Conservation (phyloP, 2,113 vertebrate species). For the Pongo pygmaeus region DNA sequence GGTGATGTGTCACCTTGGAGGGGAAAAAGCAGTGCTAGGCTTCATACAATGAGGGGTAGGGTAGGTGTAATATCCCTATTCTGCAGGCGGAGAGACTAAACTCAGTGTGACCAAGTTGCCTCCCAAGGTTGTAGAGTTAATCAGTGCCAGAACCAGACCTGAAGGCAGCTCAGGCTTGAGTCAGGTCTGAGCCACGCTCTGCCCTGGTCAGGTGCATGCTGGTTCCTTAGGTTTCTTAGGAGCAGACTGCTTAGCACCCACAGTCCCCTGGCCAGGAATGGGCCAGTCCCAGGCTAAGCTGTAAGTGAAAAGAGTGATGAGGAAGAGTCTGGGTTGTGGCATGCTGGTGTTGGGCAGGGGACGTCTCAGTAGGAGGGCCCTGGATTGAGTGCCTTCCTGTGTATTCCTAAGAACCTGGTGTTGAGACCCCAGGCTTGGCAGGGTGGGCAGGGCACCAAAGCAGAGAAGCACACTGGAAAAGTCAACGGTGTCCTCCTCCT, state of each 20-base stretch:
- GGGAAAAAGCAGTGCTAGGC: neutral
- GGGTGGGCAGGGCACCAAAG: neutral
- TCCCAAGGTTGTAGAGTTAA: neutral
- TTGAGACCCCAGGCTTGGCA: neutral
- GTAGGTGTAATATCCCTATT: no score
- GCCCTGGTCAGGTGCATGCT: neutral
- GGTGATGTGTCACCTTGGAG: neutral
- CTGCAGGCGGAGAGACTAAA: neutral
- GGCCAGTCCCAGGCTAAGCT: neutral
- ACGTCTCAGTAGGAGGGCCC: neutral
- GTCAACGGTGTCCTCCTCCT: neutral
- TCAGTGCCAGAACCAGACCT: no score
- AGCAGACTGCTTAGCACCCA: neutral
- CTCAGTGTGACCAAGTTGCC: neutral
- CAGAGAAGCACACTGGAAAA: neutral
- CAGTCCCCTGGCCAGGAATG: no score
- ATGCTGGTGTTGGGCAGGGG: neutral
- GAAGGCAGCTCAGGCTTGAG: neutral
- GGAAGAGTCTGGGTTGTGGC: neutral
- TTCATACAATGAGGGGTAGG: no score
- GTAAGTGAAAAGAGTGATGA: no score
- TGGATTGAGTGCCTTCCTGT: neutral
- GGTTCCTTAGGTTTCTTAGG: no score
- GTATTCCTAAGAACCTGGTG: neutral
- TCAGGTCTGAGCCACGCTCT: neutral